phyloP scores from a whole-genome alignment of 37 sponge, comb jelly and placozoan species.

The Ianthella basta region DNA sequence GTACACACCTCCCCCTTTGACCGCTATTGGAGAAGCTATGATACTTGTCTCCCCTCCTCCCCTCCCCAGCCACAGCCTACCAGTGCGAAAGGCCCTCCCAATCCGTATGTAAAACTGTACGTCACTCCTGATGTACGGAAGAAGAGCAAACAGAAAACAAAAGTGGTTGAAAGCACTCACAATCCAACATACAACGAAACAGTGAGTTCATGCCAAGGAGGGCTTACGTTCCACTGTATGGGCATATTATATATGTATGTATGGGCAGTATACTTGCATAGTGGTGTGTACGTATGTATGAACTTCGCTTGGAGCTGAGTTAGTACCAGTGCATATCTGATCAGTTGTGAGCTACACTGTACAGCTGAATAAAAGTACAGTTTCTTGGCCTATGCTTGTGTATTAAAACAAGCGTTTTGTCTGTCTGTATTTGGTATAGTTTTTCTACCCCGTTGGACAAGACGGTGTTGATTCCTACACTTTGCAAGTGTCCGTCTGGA shows the following conservation, averaged over 20 bases:
- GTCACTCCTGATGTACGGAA: conserved; percentile 76
- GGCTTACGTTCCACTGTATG: neutral
- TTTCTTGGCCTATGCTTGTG: neutral
- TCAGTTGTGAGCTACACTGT: no score
- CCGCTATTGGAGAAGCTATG: no score
- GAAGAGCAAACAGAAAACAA: conserved; percentile 77
- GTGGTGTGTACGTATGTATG: no score
- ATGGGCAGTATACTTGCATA: neutral
- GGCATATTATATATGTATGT: neutral
- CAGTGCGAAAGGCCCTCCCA: conserved; percentile 47
- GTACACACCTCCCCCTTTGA: neutral
- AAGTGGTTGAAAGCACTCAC: conserved; percentile 63
- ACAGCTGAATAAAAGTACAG: neutral
- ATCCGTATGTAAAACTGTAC: conserved; percentile 86
- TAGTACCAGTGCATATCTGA: neutral
- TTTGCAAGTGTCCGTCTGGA: conserved; percentile 66
- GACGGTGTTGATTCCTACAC: conserved; percentile 10
- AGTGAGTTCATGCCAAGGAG: conserved; percentile 35
- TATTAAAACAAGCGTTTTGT: neutral
- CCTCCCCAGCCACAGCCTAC: conserved; percentile 48
- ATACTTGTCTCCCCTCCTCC: neutral
- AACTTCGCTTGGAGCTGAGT: no score
- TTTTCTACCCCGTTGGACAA: conserved; percentile 38
- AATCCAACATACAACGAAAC: conserved; percentile 90
- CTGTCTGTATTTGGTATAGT: conserved; percentile 22